phyloP scores from a whole-genome alignment of 2,888 invertebrate genomes.

The Cheilosia vulpina region DNA sequence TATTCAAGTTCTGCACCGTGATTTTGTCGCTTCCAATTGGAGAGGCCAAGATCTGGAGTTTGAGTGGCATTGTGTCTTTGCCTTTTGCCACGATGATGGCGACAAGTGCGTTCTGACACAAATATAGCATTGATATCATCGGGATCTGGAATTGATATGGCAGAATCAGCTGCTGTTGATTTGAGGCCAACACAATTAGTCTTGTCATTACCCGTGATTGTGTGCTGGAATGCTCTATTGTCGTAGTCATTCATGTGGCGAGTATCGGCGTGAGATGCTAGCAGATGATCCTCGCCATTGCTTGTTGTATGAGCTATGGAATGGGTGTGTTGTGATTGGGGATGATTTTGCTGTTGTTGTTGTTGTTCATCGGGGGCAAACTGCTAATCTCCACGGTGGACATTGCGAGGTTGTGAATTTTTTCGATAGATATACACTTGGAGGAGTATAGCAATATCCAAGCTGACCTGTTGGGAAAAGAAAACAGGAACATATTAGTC shows the following conservation, averaged over 20 bases:
- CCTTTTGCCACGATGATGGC: conserved; percentile 65
- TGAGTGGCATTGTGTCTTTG: conserved; percentile 82
- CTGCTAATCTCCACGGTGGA: conserved; percentile 88
- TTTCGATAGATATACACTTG: conserved; percentile 88
- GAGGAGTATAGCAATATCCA: conserved; percentile 87
- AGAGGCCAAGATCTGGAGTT: conserved; percentile 76
- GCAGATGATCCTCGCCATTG: conserved; percentile 81
- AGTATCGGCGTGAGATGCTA: conserved; percentile 81
- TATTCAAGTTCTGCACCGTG: conserved; percentile 64
- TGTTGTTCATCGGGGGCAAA: conserved; percentile 84
- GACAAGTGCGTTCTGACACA: conserved; percentile 71
- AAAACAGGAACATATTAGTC: too few relatives aligned
- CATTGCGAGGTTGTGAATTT: conserved; percentile 84
- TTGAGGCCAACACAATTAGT: conserved; percentile 54
- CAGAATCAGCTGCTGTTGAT: conserved; percentile 74
- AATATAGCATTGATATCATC: conserved; percentile 69
- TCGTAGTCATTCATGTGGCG: conserved; percentile 81
- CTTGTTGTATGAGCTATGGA: conserved; percentile 79
- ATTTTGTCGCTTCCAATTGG: conserved; percentile 69
- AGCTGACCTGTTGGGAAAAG: conserved; percentile 87
- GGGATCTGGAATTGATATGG: conserved; percentile 74
- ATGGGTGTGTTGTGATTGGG: conserved; percentile 76
- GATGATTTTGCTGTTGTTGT: conserved; percentile 77
- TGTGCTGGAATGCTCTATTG: conserved; percentile 82
- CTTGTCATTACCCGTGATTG: conserved; percentile 74